Conservation (phyloP, 1,140 invertebrate genomes). For the Trachymyrmex cornetzi region DNA sequence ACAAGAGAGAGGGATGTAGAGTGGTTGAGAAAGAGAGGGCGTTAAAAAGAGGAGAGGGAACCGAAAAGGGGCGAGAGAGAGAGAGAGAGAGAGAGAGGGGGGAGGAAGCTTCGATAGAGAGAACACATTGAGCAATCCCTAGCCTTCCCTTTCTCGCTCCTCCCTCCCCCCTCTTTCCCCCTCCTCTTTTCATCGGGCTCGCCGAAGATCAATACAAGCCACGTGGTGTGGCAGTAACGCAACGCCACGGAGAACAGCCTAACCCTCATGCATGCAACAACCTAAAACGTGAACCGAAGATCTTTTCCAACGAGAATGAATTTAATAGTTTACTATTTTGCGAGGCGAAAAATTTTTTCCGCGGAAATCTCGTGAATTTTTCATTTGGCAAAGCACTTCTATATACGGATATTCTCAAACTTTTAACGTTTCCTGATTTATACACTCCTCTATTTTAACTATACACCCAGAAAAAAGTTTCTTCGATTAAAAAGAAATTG, state of each 20-base stretch:
- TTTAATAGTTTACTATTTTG: constrained; percentile 20
- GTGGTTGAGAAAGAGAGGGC: constrained; percentile 25
- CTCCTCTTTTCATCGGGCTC: constrained; percentile 76
- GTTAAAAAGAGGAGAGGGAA: constrained; percentile 33
- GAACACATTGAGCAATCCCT: constrained; percentile 64
- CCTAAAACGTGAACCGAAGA: constrained; percentile 57
- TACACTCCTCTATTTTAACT: background rate
- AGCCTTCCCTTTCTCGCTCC: constrained; percentile 32
- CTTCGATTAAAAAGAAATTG: no score
- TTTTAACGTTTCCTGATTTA: background rate
- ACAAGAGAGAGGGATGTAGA: constrained; percentile 69
- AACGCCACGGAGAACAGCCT: constrained; percentile 73
- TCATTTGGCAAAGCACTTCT: background rate
- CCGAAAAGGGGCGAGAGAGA: constrained; percentile 30
- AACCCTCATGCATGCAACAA: constrained; percentile 77
- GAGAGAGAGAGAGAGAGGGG: constrained; percentile 57
- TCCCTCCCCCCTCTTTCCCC: background rate
- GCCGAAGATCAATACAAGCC: constrained; percentile 85
- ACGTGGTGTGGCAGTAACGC: constrained; percentile 83
- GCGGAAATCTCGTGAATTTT: background rate
- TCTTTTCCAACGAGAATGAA: constrained; percentile 19
- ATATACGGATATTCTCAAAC: background rate
- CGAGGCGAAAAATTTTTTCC: background rate
- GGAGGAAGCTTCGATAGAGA: constrained; percentile 73
- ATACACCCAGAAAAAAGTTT: background rate